Evolutionary conservation across 2,113 vertebrate species (phyloP).

Genomic region (Apus apus): DNA sequence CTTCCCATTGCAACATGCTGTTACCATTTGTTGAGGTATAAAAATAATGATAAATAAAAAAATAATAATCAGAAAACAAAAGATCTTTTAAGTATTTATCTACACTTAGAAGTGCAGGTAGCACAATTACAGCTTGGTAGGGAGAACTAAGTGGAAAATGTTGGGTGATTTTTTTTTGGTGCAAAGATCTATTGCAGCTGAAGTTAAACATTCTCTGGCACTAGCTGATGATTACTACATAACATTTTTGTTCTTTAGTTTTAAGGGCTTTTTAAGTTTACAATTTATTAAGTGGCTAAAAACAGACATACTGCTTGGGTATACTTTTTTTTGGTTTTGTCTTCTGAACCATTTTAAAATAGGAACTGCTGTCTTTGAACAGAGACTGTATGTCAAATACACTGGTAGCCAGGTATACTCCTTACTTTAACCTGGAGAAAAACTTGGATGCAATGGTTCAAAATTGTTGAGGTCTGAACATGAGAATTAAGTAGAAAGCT

Average conservation of each 20-base stretch:
- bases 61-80: not conserved
- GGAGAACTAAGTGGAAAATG: not conserved
- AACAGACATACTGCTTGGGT: not conserved
- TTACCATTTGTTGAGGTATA: not conserved
- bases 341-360: not conserved
- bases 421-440: not conserved
- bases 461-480: not conserved
- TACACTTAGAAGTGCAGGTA: not conserved
- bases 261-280: not conserved
- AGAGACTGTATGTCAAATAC: not conserved
- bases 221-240: not conserved
- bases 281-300: not conserved
- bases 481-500: not conserved
- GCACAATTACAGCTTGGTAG: not conserved
- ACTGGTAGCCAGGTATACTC: not conserved
- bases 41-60: not conserved
- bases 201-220: not conserved
- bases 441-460: not conserved
- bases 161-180: not conserved
- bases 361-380: not conserved
- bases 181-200: not conserved
- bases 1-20: not conserved
- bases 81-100: not conserved
- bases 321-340: not conserved
- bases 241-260: not conserved